Evolutionary conservation across 2,797 vertebrate species (phyloP), one percentile per base, ranked within the genome.

Genomic region (Microctenopoma lineatum): DNA sequence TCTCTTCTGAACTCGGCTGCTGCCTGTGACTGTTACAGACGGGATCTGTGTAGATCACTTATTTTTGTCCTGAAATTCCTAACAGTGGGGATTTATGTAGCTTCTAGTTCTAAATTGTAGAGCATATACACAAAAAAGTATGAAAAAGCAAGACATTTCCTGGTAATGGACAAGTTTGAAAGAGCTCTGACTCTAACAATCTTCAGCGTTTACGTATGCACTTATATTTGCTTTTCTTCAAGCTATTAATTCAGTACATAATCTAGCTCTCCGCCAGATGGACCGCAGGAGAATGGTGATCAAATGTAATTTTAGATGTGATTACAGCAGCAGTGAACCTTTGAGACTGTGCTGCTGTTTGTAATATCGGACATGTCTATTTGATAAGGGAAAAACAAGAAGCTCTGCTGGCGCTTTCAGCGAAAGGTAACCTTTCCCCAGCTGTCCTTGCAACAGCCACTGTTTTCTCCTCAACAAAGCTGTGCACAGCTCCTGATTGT

Each of bases 381-480:
- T 65, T 59, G 41, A 71, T 13, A 29, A 73, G 52, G 52, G 14
- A 75, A 63, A 74, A 70, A 72, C 57, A 69, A 61, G 56, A 15
- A 59, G 55, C 57, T 61, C 53, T 70, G 70, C 70, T 67, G 61
- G 26, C 26, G 66, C 78, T 58, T 82, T 74, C 66, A 73, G 66
- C 76, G 70, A 61, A 60, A 67, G 13, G 7, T 62, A 47, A 81
- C 66, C 79, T 86, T 79, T 76, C 38, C 51, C 68, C 77, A 66
- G 44, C 66, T 68, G 84, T 81, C 66, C 80, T 80, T 48, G 61
- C 66, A 66, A 53, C 70, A 59, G 29, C 63, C 63, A 15, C 54
- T 45, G 59, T 73, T 58, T 77, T 53, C 53, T 77, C 66, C 16
- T 72, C 1, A 0, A 77, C 56, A 25, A 75, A 70, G 32, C 65